These are phyloP conservation scores for Octodon degus DNA, from an alignment of 2,113 vertebrate genomes.

Conservation along the genomic window DNA sequence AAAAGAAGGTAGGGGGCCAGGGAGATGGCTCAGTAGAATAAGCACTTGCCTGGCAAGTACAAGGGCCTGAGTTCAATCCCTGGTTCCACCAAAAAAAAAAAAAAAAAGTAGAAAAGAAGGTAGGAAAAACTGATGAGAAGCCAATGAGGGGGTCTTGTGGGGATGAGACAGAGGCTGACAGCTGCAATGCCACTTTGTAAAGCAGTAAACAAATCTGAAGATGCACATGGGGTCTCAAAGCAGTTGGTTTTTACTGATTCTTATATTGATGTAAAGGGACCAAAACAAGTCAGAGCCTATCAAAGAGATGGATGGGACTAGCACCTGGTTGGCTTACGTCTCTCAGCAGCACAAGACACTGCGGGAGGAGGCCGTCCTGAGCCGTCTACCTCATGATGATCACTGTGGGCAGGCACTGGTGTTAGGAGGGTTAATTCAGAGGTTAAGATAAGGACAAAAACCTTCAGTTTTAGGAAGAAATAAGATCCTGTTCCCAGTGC, in stretches of 20 bases:
- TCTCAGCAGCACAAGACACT: neutral
- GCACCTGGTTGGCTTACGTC: accelerated
- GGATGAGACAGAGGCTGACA: neutral
- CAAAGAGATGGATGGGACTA: accelerated
- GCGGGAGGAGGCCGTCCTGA: accelerated
- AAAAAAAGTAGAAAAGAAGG: no score
- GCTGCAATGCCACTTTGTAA: neutral
- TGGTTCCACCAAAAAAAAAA: no score
- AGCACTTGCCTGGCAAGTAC: no score
- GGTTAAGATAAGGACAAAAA: conserved; percentile 12
- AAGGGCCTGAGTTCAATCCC: no score
- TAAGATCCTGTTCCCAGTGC: neutral
- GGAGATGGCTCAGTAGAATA: no score
- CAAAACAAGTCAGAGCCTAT: neutral
- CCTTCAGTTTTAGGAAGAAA: conserved; percentile 40
- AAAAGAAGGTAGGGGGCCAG: no score
- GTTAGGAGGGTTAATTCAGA: neutral
- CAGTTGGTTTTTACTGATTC: neutral
- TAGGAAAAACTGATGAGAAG: neutral
- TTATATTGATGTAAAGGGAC: neutral
- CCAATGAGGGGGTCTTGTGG: neutral
- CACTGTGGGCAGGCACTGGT: neutral
- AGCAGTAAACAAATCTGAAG: neutral
- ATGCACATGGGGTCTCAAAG: neutral
- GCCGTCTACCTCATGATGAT: accelerated